phyloP scores from a whole-genome alignment of 2,113 vertebrate species.

The Labeo catla region DNA sequence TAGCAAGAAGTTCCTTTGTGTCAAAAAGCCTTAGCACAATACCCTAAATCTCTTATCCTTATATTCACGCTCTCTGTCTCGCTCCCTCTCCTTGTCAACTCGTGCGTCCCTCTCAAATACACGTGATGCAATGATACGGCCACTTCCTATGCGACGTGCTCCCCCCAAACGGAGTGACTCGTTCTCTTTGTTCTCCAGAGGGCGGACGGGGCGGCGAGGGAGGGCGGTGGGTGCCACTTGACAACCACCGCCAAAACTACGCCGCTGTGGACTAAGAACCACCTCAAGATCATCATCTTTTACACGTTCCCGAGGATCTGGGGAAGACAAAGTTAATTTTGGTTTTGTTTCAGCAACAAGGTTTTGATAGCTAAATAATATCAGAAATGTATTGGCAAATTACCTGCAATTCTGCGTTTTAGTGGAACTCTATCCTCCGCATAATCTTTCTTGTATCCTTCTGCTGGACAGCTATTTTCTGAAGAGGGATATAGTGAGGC shows the following conservation, averaged over 20 bases:
- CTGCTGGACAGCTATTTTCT: slow-evolving; percentile 87
- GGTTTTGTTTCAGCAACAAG: not conserved
- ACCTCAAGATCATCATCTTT: slow-evolving; percentile 98
- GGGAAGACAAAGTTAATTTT: slow-evolving; percentile 3
- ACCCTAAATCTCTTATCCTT: slow-evolving; percentile 98
- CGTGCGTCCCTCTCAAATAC: slow-evolving; percentile 90
- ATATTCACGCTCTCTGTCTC: slow-evolving; percentile 90
- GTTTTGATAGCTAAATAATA: not conserved
- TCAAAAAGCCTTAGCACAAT: not conserved
- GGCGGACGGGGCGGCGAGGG: slow-evolving; percentile 85
- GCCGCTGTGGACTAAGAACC: slow-evolving; percentile 91
- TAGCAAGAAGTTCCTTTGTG: not conserved
- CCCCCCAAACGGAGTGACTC: slow-evolving; percentile 87
- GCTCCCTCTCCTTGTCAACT: slow-evolving; percentile 87
- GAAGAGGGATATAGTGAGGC: slow-evolving; percentile 96
- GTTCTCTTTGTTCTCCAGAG: slow-evolving; percentile 91
- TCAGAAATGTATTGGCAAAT: slow-evolving; percentile 38
- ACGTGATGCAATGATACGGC: slow-evolving; percentile 89
- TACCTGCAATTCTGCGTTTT: slow-evolving; percentile 91
- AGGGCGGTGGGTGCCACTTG: slow-evolving; percentile 80
- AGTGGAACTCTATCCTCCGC: slow-evolving; percentile 85
- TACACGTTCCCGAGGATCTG: slow-evolving; percentile 93
- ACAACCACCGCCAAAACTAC: slow-evolving; percentile 97
- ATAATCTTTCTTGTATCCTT: slow-evolving; percentile 90
- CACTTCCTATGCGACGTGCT: slow-evolving; percentile 91